A percentile compares a stretch with the other conserved stretches of the same genome.
phyloP scores from a whole-genome alignment of 64 coral and sea anemone genomes.

The Pocillopora verrucosa region DNA sequence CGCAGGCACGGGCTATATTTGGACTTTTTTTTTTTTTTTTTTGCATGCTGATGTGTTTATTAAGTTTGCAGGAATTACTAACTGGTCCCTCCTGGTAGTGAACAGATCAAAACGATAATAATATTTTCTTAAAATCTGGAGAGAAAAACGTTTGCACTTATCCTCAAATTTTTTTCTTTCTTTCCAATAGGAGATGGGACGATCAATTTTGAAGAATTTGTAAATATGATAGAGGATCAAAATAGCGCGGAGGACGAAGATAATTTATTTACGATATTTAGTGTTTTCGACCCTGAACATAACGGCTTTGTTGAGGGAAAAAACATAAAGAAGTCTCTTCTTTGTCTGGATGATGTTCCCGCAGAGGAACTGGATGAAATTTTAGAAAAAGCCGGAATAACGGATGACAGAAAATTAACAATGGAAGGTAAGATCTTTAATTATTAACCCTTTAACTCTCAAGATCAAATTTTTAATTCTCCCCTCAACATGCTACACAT shows the following conservation, averaged over 20 bases:
- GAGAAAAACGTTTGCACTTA: too few species aligned
- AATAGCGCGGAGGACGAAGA: conserved; percentile 23
- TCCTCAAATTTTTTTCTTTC: neutral
- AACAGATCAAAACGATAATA: too few species aligned
- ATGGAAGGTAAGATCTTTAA: neutral
- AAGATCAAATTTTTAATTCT: too few species aligned
- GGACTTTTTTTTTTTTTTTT: too few species aligned
- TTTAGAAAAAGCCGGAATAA: conserved; percentile 21
- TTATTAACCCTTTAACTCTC: neutral
- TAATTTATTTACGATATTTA: conserved; percentile 24
- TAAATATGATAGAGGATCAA: conserved; percentile 26
- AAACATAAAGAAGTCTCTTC: conserved; percentile 8
- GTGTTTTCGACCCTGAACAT: conserved; percentile 26
- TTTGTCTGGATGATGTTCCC: conserved; percentile 7
- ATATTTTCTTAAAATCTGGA: too few species aligned
- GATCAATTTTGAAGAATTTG: conserved; percentile 52
- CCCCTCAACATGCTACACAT: too few species aligned
- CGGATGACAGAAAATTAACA: conserved; percentile 4
- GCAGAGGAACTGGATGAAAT: conserved; percentile 13
- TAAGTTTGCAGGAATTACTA: too few species aligned
- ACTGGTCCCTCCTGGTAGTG: too few species aligned
- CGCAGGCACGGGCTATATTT: too few species aligned
- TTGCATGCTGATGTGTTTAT: too few species aligned
- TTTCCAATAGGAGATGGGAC: conserved; percentile 12
- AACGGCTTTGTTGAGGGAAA: conserved; percentile 28